Evolutionary conservation across 2,888 invertebrate genomes (phyloP).

Genomic region (Chironomus riparius): DNA sequence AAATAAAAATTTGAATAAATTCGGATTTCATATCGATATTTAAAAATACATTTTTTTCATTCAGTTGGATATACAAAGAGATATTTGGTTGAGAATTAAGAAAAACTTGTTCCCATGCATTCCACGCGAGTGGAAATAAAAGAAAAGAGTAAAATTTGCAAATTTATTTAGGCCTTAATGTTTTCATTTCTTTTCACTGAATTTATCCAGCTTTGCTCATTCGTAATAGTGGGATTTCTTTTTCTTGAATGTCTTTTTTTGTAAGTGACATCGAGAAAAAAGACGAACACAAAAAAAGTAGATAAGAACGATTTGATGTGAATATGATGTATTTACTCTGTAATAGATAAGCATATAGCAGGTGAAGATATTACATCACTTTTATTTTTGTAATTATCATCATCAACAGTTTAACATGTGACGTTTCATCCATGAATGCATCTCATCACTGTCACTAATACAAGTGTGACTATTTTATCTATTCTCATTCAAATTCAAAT

Average conservation of each 20-base stretch:
- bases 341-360: not conserved
- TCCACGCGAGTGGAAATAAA: not conserved
- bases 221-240: constrained; percentile 3
- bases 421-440: not conserved
- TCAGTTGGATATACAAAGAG: not conserved
- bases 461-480: not conserved
- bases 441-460: not conserved
- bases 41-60: not conserved
- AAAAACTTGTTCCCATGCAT: constrained; percentile 1
- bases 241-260: not conserved
- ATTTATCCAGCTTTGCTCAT: constrained; percentile 13
- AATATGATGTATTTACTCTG: not conserved
- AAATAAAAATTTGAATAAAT: constrained; percentile 22
- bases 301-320: not conserved
- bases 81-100: not conserved
- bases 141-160: too few relatives aligned
- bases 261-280: not conserved
- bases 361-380: not conserved
- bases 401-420: too few relatives aligned
- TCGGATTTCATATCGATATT: constrained; percentile 4
- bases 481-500: not conserved
- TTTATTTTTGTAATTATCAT: too few relatives aligned
- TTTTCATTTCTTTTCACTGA: constrained; percentile 3
- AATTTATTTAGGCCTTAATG: not conserved
- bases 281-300: not conserved